Base-by-base conservation (phyloP, 2,113 vertebrate species). In the Probosciger aterrimus region DNA sequence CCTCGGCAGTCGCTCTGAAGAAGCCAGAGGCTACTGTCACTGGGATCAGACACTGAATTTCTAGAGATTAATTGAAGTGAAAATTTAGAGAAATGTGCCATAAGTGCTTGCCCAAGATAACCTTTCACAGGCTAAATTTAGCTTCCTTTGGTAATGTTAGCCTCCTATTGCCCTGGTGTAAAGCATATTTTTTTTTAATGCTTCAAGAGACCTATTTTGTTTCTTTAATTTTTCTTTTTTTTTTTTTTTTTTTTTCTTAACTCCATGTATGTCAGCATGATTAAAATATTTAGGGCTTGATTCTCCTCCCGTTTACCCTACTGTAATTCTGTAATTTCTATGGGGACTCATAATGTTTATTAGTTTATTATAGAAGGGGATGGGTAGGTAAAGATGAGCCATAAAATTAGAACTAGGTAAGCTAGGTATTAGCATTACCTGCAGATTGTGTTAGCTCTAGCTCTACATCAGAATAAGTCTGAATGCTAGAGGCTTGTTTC, bases 11-110 rank as follows among this genome's bases (percentile, higher is more conserved):
- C 88, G 76, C 97, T 98, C 98, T 97, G 98, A 98, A 97, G 97
- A 98, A 98, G 98, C 99, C 98, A 99, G 98, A 98, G 99, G 99
- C 99, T 96, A 97, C 98, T 98, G 98, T 99, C 98, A 98, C 90
- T 47, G 97, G 98, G 98, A 99, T 99, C 98, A 99, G 98, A 99
- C 98, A 97, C 98, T 97, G 97, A 98, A 98, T 99, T 98, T 98
- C 98, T 97, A 96, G 98, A 98, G 98, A 99, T 99, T 99, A 98
- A 99, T 99, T 99, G 98, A 99, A 98, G 97, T 97, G 98, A 98
- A 98, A 98, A 98, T 98, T 98, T 98, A 97, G 97, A 98, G 97
- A 96, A 98, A 97, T 97, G 97, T 86, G 27, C 97, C 97, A 93
- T 96, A 90, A 97, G 97, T 95, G 96, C 94, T 97, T 83, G 96